Base-by-base conservation (phyloP, 2,113 vertebrate genomes). In the Phocoena sinus region DNA sequence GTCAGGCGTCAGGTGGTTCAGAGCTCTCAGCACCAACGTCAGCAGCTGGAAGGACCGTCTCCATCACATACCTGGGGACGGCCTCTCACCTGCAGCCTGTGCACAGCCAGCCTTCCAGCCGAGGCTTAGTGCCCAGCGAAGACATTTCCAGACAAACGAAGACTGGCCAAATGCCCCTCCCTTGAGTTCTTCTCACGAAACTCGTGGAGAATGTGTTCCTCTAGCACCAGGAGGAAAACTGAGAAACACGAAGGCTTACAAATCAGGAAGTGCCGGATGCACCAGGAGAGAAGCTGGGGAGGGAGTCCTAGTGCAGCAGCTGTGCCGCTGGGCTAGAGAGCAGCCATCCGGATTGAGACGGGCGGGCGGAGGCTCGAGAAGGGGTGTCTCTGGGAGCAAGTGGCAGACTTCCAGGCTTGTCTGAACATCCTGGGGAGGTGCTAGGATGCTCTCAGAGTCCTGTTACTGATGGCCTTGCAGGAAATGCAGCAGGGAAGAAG, bases 391-490 rank as follows among this genome's bases (percentile, higher is more conserved):
- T 15, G n/a, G 15, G 44, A 53, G 26, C 63, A 53, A n/a, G 44
- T 47, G 3, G n/a, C 14, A 9, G 62, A 11, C 13, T 47, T n/a
- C 10, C 41, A 15, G 53, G 82, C 62, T 84, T 15, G 41, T 17
- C 21, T n/a, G 21, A n/a, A 2, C 82, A 6, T 25, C 9, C 25
- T 26, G n/a, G 67, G 10, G 36, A 58, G 50, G 10, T 8, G 1
- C 1, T 11, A 31, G 15, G 44, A 5, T 3, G 15, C 25, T 18
- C n/a, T 70, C n/a, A 3, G 17, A 18, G 53, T 31, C 50, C 18
- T 3, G 0, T 23, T 8, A 0, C 3, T 10, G 36, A 33, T 23
- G 68, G 53, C 9, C 5, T 33, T 13, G 36, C 3, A 15, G 56
- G 28, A 8, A 38, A 1, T 13, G 33, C 41, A 6, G 10, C 31